Conservation (phyloP, 2,797 vertebrate genomes). For the Ptychobarbus kaznakovi region DNA sequence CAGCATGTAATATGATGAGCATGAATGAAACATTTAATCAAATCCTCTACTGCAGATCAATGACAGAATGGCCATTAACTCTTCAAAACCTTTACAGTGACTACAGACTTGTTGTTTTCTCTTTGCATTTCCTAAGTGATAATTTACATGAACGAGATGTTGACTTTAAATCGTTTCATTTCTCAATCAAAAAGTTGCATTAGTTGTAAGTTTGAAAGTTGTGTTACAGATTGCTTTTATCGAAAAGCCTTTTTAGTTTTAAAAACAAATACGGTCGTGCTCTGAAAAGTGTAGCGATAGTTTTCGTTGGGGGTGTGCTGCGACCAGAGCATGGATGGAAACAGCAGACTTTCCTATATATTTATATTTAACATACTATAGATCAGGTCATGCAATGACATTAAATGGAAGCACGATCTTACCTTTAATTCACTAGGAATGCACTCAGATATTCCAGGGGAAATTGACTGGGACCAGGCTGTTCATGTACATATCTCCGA, state of each 20-base stretch:
- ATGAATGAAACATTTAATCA: neutral
- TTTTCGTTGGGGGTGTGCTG: neutral
- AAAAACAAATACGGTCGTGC: neutral
- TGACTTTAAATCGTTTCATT: neutral
- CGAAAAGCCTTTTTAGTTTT: neutral
- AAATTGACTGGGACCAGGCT: neutral
- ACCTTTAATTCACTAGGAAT: constrained; percentile 38
- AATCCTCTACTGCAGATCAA: neutral
- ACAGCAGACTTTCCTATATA: neutral
- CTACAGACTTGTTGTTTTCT: neutral
- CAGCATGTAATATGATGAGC: neutral
- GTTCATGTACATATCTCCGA: constrained; percentile 49
- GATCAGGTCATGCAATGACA: neutral
- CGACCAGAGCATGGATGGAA: neutral
- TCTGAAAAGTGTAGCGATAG: neutral
- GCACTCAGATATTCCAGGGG: constrained; percentile 40
- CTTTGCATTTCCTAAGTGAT: neutral
- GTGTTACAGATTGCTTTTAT: neutral
- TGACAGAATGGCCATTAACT: neutral
- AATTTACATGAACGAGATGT: neutral
- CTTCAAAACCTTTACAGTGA: neutral
- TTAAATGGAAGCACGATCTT: constrained; percentile 20
- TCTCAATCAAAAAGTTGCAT: neutral
- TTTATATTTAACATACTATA: neutral
- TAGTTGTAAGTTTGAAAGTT: neutral